These are phyloP conservation scores for Seira sanloemensis DNA, from an alignment of 2,888 invertebrate genomes.

Conservation along the genomic window DNA sequence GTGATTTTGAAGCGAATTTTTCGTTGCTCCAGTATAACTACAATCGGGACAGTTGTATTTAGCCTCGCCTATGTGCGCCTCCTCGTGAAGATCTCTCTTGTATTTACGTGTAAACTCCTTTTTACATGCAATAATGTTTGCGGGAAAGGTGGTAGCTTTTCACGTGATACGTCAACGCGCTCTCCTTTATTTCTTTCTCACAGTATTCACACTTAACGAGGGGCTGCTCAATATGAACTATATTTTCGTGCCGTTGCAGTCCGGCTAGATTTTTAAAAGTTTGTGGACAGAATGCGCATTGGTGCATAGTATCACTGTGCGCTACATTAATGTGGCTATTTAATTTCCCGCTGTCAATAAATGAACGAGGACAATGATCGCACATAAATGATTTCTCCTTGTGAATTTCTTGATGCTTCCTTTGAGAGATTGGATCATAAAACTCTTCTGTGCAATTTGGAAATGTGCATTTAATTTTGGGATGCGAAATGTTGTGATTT, in stretches of 20 bases:
- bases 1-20: conserved; percentile 7
- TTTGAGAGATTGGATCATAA: no score
- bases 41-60: neutral
- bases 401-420: no score
- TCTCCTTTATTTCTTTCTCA: no score
- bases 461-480: conserved; percentile 18
- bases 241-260: neutral
- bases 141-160: neutral
- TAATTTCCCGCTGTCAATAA: neutral
- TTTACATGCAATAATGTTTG: neutral
- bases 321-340: neutral
- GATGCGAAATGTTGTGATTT: neutral
- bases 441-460: no score
- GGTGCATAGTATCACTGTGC: neutral
- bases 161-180: no score
- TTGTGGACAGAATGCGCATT: neutral
- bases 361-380: neutral
- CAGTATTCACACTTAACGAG: no score
- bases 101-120: neutral
- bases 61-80: neutral
- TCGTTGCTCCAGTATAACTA: neutral
- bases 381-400: conserved; percentile 8
- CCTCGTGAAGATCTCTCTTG: neutral
- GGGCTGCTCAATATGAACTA: neutral
- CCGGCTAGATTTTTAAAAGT: neutral